A percentile compares a stretch with the other conserved stretches of the same genome.
phyloP scores from a whole-genome alignment of 2,797 vertebrate species.

The Sebastes steindachneri region DNA sequence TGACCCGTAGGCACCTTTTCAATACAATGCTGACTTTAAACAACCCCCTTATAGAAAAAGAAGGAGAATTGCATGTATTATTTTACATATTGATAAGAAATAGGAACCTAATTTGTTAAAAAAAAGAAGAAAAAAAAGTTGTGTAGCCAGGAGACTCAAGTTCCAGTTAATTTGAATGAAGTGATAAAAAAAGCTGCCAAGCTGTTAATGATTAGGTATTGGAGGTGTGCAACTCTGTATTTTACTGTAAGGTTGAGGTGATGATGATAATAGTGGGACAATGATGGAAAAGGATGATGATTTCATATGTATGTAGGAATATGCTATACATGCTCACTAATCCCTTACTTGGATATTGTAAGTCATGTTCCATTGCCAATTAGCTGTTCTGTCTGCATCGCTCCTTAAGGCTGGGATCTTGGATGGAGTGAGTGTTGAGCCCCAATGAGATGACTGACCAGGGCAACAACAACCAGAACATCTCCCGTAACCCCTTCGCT shows the following conservation, averaged over 20 bases:
- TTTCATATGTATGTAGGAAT: not conserved
- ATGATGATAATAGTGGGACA: not conserved
- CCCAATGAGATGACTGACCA: slow-evolving; percentile 97
- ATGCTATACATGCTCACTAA: not conserved
- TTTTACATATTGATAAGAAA: not conserved
- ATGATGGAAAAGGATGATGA: not conserved
- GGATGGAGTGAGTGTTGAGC: slow-evolving; percentile 80
- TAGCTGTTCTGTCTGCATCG: not conserved
- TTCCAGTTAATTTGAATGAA: not conserved
- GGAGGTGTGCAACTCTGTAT: not conserved
- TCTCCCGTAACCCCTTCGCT: slow-evolving; percentile 97
- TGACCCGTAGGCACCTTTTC: not conserved
- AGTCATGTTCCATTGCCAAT: not conserved
- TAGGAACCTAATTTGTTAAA: not conserved
- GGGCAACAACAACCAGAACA: slow-evolving; percentile 98
- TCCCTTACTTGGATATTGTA: not conserved
- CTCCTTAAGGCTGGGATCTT: slow-evolving; percentile 59
- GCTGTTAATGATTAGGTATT: not conserved
- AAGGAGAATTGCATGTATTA: not conserved
- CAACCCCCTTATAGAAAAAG: not conserved
- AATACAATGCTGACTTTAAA: not conserved
- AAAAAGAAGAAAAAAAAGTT: not conserved
- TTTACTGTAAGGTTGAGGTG: not conserved
- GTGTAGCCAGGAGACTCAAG: not conserved
- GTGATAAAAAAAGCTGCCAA: not conserved